A percentile compares a stretch with the other conserved stretches of the same genome.
Conservation (phyloP, 2,888 invertebrate genomes). For the Hololepta plana region DNA sequence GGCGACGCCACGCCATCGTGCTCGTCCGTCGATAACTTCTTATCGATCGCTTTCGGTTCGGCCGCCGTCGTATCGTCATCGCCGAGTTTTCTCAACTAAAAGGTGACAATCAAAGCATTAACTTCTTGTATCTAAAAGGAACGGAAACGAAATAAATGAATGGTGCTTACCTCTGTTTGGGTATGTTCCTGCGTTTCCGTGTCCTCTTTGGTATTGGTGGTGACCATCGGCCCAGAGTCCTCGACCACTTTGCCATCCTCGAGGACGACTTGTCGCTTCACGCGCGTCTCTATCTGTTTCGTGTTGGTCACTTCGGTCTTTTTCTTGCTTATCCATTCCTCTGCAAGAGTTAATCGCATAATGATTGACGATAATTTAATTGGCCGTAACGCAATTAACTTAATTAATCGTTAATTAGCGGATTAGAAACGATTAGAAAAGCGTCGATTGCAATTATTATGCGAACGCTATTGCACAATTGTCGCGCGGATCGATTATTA, state of each 20-base stretch:
- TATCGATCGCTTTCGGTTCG: conserved; percentile 5
- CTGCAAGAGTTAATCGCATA: conserved; percentile 40
- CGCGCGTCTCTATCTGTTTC: conserved; percentile 77
- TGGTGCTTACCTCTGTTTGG: conserved; percentile 51
- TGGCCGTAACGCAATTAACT: no score
- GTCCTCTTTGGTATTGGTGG: conserved; percentile 81
- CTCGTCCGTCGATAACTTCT: conserved; percentile 6
- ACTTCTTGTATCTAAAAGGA: no score
- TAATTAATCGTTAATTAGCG: no score
- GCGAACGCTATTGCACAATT: no score
- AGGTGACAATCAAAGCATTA: no score
- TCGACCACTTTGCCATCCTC: conserved; percentile 83
- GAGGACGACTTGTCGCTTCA: conserved; percentile 72
- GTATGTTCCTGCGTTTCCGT: conserved; percentile 78
- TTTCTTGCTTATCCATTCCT: conserved; percentile 85
- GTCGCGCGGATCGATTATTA: no score
- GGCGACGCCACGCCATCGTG: conserved; percentile 10
- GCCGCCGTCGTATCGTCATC: not conserved
- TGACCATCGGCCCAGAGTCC: conserved; percentile 79
- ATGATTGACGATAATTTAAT: no score
- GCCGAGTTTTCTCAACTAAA: no score
- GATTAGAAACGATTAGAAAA: no score
- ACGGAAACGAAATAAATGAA: conserved; percentile 4
- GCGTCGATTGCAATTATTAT: no score
- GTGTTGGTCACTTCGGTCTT: conserved; percentile 80